These are phyloP conservation scores for Chrysemys picta DNA, from an alignment of 2,113 vertebrate species.

Conservation along the genomic window DNA sequence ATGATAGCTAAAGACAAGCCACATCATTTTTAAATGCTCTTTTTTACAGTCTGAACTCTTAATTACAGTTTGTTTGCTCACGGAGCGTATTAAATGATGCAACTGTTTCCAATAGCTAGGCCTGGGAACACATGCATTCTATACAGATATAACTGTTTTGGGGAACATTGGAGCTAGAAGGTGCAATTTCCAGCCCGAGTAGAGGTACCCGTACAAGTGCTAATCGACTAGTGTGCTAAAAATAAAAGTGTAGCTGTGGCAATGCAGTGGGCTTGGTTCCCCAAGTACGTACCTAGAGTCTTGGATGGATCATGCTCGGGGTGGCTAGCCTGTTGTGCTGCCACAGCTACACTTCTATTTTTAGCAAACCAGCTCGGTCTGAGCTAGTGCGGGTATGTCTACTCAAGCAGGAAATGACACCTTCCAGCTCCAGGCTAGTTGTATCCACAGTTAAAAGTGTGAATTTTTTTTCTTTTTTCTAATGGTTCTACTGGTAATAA, in stretches of 20 bases:
- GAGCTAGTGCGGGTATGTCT: neutral
- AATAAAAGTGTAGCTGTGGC: too few relatives aligned
- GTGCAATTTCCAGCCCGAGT: too few relatives aligned
- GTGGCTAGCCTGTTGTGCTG: neutral
- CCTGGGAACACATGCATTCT: too few relatives aligned
- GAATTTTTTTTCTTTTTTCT: too few relatives aligned
- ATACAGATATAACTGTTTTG: too few relatives aligned
- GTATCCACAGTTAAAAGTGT: neutral
- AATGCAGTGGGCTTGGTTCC: too few relatives aligned
- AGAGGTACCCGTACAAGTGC: too few relatives aligned
- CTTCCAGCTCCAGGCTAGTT: neutral
- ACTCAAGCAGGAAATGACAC: neutral
- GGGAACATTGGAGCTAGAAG: too few relatives aligned
- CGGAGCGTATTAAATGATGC: neutral
- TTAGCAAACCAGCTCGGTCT: neutral
- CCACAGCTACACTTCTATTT: too few relatives aligned
- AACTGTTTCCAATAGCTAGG: too few relatives aligned
- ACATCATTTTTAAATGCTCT: neutral
- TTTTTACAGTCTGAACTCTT: neutral
- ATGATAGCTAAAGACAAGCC: neutral
- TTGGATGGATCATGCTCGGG: too few relatives aligned
- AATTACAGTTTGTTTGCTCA: neutral
- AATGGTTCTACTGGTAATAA: neutral
- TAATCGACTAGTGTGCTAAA: too few relatives aligned
- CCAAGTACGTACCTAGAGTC: neutral